Percentiles rank a stretch among this genome's conserved stretches.
phyloP scores from a whole-genome alignment of 1,140 invertebrate genomes.

The Heliconius hewitsoni region DNA sequence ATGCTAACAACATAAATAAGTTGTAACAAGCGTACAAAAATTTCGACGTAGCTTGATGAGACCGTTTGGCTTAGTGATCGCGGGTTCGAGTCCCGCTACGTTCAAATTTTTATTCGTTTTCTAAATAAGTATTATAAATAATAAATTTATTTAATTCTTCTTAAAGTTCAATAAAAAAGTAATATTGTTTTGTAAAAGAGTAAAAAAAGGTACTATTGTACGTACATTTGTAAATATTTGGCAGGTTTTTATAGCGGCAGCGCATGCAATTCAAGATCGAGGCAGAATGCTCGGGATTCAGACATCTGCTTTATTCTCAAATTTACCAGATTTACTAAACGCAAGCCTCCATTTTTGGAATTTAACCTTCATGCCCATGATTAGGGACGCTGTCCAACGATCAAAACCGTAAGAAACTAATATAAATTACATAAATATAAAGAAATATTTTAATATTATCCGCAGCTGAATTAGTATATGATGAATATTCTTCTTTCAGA shows the following conservation, averaged over 20 bases:
- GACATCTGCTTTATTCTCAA: slow-evolving; percentile 57
- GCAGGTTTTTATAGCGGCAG: slow-evolving; percentile 68
- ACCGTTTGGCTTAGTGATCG: too few species aligned
- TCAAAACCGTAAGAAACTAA: slow-evolving; percentile 51
- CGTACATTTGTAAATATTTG: not conserved
- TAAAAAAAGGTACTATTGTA: not conserved
- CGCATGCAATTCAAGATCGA: slow-evolving; percentile 60
- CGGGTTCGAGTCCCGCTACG: too few species aligned
- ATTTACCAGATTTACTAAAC: slow-evolving; percentile 68
- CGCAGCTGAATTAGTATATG: not conserved
- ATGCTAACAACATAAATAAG: too few species aligned
- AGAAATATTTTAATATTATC: not conserved
- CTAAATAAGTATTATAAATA: too few species aligned
- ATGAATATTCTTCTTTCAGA: slow-evolving; percentile 44
- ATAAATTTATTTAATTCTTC: too few species aligned
- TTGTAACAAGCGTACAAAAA: too few species aligned
- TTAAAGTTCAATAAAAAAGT: too few species aligned
- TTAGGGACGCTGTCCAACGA: slow-evolving; percentile 48
- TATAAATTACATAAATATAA: slow-evolving; percentile 10
- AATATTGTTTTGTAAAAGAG: too few species aligned
- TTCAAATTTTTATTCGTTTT: too few species aligned
- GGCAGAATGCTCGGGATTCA: slow-evolving; percentile 57
- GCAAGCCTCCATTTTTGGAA: slow-evolving; percentile 66
- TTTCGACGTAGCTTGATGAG: too few species aligned
- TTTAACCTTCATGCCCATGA: slow-evolving; percentile 58